Evolutionary conservation across 2,797 vertebrate genomes (phyloP).

Genomic region (Busarellus nigricollis): DNA sequence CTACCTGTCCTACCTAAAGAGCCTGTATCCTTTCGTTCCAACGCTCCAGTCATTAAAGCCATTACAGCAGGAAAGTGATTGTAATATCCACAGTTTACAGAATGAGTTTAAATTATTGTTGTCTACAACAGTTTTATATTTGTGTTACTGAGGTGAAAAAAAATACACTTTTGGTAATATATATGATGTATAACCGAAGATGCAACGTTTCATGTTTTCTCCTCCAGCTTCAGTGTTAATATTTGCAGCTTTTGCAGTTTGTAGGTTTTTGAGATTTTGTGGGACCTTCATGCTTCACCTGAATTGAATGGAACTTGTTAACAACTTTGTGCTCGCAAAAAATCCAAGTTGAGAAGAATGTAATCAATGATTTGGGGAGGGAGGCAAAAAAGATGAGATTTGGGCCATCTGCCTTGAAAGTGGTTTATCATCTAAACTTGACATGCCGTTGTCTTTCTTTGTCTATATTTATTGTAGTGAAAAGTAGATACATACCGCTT

Average conservation of each 20-base stretch:
- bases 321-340: background rate
- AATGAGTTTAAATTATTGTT: background rate
- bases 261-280: background rate
- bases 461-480: background rate
- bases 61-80: background rate
- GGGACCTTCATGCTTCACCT: background rate
- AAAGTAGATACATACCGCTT: background rate
- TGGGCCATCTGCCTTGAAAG: background rate
- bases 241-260: background rate
- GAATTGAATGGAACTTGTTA: background rate
- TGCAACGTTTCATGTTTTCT: background rate
- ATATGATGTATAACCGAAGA: background rate
- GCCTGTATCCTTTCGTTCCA: no score
- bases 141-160: background rate
- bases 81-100: background rate
- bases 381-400: background rate
- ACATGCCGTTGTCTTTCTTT: background rate
- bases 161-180: background rate
- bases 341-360: background rate
- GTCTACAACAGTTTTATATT: background rate
- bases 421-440: background rate
- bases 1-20: no score
- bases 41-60: no score
- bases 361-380: background rate
- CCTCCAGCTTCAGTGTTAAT: background rate